Conservation (phyloP, 1,140 invertebrate species). For the Myzus persicae region DNA sequence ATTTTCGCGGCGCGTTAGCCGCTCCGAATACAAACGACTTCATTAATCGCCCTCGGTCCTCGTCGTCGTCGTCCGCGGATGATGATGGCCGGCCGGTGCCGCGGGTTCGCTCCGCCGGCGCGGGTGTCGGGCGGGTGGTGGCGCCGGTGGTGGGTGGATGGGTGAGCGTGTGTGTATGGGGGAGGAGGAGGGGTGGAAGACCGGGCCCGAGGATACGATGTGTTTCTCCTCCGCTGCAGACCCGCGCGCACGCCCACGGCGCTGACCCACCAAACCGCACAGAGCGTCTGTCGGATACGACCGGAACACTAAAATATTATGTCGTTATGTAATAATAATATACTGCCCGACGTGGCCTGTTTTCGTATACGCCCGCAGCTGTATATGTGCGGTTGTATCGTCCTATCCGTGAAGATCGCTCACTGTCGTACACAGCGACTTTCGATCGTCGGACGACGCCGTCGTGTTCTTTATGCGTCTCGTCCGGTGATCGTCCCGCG, state of each 20-base stretch:
- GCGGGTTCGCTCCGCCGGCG: no score
- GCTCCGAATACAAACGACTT: constrained; percentile 51
- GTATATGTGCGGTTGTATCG: no score
- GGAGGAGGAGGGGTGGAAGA: neutral
- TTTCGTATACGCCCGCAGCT: neutral
- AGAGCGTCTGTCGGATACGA: neutral
- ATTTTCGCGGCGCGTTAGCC: constrained; percentile 31
- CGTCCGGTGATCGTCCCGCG: no score
- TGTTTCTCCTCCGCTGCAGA: neutral
- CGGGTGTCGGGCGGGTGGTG: neutral
- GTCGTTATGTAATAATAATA: neutral
- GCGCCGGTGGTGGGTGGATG: neutral
- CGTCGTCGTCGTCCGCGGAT: no score
- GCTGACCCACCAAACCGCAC: neutral
- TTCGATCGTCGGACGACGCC: no score
- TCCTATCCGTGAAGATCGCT: no score
- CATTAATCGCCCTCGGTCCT: constrained; percentile 16
- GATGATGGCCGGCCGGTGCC: neutral
- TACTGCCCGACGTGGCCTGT: neutral
- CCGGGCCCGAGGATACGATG: neutral
- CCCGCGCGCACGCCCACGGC: neutral
- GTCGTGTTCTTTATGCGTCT: no score
- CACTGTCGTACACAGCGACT: no score
- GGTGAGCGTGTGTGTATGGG: neutral
- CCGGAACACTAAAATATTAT: neutral